Conservation (phyloP, 2,113 vertebrate genomes). For the Laterallus jamaicensis region DNA sequence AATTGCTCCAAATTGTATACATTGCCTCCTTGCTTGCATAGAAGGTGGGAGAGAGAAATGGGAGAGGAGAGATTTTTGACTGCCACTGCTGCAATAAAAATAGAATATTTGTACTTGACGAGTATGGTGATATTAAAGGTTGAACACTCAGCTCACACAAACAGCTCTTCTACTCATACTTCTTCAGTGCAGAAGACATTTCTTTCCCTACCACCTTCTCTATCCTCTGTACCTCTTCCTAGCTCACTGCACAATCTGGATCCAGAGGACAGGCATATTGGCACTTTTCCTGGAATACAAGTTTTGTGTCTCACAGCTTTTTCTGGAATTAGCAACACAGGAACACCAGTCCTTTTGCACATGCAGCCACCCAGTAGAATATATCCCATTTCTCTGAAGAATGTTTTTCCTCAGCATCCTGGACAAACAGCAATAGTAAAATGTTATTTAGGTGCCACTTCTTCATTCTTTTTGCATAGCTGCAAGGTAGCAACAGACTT, state of each 20-base stretch:
- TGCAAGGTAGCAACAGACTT: not conserved
- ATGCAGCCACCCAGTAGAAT: not conserved
- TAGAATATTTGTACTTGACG: not conserved
- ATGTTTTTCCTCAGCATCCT: not conserved
- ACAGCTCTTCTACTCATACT: not conserved
- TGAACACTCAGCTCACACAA: not conserved
- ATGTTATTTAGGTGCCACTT: not conserved
- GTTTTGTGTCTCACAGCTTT: not conserved
- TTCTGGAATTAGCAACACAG: not conserved
- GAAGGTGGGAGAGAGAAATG: not conserved
- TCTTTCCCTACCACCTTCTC: not conserved
- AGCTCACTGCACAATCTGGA: not conserved
- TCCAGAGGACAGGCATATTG: not conserved
- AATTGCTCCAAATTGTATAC: not conserved
- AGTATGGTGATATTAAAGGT: not conserved
- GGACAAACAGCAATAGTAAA: not conserved
- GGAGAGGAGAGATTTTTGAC: not conserved
- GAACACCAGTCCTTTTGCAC: not conserved
- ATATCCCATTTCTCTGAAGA: not conserved
- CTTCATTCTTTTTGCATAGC: not conserved
- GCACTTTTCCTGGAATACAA: not conserved
- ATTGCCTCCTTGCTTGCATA: not conserved
- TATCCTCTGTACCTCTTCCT: not conserved
- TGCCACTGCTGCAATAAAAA: not conserved
- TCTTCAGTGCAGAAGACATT: not conserved